Conservation (phyloP, 2,888 invertebrate genomes). For the Ditula angustiorana region DNA sequence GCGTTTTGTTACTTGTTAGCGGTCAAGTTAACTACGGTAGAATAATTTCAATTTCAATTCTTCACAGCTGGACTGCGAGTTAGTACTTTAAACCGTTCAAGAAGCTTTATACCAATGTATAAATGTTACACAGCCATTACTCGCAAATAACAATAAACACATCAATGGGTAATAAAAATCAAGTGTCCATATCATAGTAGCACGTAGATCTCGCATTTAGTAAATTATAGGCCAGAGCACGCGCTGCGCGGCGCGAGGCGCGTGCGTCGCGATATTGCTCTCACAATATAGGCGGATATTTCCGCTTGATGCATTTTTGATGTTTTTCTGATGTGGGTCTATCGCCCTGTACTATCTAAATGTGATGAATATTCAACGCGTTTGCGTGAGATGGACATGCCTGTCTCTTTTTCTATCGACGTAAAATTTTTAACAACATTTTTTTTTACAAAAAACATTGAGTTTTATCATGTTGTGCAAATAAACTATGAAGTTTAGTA, state of each 20-base stretch:
- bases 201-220: conserved; percentile 21
- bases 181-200: conserved; percentile 12
- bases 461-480: no score
- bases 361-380: conserved; percentile 83
- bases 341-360: conserved; percentile 83
- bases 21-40: neutral
- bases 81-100: no score
- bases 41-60: neutral
- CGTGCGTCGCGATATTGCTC: conserved; percentile 77
- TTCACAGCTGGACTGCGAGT: no score
- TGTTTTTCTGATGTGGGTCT: conserved; percentile 86
- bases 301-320: conserved; percentile 86
- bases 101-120: no score
- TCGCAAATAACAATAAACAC: neutral
- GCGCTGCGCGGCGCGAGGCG: conserved; percentile 46
- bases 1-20: conserved; percentile 52
- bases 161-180: conserved; percentile 1
- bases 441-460: no score
- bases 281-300: conserved; percentile 79
- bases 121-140: neutral
- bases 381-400: conserved; percentile 71
- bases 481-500: no score
- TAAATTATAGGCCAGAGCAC: conserved; percentile 16
- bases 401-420: no score
- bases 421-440: neutral